phyloP scores from a whole-genome alignment of 1,140 invertebrate genomes.

The Apis dorsata region DNA sequence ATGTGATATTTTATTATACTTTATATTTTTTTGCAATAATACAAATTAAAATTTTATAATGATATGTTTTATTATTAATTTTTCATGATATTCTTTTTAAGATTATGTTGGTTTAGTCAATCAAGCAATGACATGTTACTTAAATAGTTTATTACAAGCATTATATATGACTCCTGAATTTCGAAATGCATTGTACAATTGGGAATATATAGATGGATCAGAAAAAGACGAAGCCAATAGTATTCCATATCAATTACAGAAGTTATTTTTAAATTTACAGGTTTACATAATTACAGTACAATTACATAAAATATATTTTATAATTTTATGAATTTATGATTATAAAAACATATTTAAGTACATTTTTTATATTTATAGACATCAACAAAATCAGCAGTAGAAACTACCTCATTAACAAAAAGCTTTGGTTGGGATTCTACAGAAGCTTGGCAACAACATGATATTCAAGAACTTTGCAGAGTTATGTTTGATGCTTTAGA shows the following conservation, averaged over 20 bases:
- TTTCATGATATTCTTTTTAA: conserved; percentile 56
- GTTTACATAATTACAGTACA: conserved; percentile 73
- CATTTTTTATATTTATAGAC: conserved; percentile 80
- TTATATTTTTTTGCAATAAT: conserved; percentile 4
- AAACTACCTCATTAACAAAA: conserved; percentile 92
- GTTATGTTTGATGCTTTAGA: conserved; percentile 96
- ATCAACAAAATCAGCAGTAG: conserved; percentile 87
- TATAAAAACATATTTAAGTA: conserved; percentile 23
- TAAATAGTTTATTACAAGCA: conserved; percentile 94
- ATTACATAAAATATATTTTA: not conserved
- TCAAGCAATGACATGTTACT: conserved; percentile 96
- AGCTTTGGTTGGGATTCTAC: conserved; percentile 96
- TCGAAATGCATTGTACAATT: conserved; percentile 93
- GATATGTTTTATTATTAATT: conserved; percentile 2
- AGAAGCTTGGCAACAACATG: conserved; percentile 96
- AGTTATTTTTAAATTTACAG: conserved; percentile 93
- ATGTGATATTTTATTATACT: conserved; percentile 30
- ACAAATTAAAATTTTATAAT: not conserved
- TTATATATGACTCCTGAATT: conserved; percentile 98
- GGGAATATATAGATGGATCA: conserved; percentile 87
- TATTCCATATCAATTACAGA: conserved; percentile 94
- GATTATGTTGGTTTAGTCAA: conserved; percentile 94
- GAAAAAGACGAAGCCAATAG: conserved; percentile 84
- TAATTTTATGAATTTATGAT: not conserved
- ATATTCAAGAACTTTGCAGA: conserved; percentile 94